phyloP scores from a whole-genome alignment of 2,797 vertebrate genomes.

The Leptoclinus maculatus region DNA sequence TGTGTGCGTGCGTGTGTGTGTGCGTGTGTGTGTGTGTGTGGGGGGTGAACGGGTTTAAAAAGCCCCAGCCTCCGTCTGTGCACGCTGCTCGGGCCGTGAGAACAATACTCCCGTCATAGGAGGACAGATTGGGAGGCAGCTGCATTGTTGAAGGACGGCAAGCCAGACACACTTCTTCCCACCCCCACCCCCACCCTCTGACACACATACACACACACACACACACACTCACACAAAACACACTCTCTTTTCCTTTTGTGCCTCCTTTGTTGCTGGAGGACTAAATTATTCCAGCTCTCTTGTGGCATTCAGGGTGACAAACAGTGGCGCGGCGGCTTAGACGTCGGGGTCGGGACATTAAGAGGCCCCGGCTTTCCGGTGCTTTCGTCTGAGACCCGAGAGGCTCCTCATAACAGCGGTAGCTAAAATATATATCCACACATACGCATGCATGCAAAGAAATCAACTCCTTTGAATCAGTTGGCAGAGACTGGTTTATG shows the following conservation, averaged over 20 bases:
- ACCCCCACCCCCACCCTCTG: slow-evolving; percentile 27
- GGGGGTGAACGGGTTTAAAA: slow-evolving; percentile 56
- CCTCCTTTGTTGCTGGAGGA: slow-evolving; percentile 87
- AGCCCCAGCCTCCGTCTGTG: slow-evolving; percentile 85
- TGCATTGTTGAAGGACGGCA: slow-evolving; percentile 92
- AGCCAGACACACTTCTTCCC: slow-evolving; percentile 96
- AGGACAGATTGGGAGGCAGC: slow-evolving; percentile 96
- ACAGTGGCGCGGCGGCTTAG: slow-evolving; percentile 89
- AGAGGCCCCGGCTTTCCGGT: slow-evolving; percentile 72
- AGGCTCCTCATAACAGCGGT: slow-evolving; percentile 24
- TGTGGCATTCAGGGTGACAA: slow-evolving; percentile 91
- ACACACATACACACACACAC: neutral
- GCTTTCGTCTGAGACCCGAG: slow-evolving; percentile 29
- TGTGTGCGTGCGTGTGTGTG: slow-evolving; percentile 4
- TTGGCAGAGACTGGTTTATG: neutral
- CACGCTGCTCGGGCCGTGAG: slow-evolving; percentile 83
- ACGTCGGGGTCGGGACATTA: slow-evolving; percentile 84
- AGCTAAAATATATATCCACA: neutral
- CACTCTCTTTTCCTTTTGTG: slow-evolving; percentile 82
- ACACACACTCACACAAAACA: slow-evolving; percentile 45
- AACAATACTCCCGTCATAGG: slow-evolving; percentile 90
- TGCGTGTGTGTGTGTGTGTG: slow-evolving; percentile 10
- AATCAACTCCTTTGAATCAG: neutral
- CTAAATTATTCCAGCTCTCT: slow-evolving; percentile 93
- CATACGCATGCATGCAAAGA: neutral